Base-by-base conservation (phyloP, 2,888 invertebrate genomes). In the Gisinianus flammeolus region DNA sequence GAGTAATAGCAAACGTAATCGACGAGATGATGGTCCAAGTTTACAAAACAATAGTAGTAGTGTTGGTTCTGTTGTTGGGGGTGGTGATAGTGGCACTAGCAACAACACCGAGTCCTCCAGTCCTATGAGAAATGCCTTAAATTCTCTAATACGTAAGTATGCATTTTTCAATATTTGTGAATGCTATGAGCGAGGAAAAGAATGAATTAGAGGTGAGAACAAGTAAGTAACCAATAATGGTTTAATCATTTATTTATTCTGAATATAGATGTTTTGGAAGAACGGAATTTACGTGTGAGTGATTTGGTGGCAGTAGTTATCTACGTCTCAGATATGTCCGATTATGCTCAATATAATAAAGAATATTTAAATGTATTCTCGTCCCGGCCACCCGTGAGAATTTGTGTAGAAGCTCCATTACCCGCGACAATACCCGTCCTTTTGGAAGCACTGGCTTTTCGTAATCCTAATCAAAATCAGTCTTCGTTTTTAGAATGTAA, bases 301-400 rank as follows among this genome's bases (percentile, higher is more conserved):
- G 92, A 96, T 86, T 89, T 96, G 72, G 93, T 94, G 85, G 92
- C 93, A 56, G 91, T 97, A 71, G 93, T 93, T 82, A 90, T 97
- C 85, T 96, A 94, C 86, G 91, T 97, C 85, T 90, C 92, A 66
- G 92, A 93, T 85, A 95, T 97, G 92, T 89, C 89, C 0, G 91
- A 93, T 83, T 97, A 95, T 87, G 89, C 90, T 0, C 89, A 89
- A 10, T 88, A 96, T 81, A 97, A 97, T 87, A 89, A 90, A 81
- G 91, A 92, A 24, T 97, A 97, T 86, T 90, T 90, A 74, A 90
- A 91, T 74, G 90, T 91, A 81, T 92, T 97, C 86, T 87, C 87
- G 44, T 77, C 87, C 88, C 96, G 96, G 52, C 96, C 97, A 10
- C 89, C 89, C 24, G 93, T 93, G 0, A 89, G 96, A 73, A 93